A percentile compares a stretch with the other conserved stretches of the same genome.
phyloP scores from a whole-genome alignment of 2,113 vertebrate species.

The Phylloscopus whistleri region DNA sequence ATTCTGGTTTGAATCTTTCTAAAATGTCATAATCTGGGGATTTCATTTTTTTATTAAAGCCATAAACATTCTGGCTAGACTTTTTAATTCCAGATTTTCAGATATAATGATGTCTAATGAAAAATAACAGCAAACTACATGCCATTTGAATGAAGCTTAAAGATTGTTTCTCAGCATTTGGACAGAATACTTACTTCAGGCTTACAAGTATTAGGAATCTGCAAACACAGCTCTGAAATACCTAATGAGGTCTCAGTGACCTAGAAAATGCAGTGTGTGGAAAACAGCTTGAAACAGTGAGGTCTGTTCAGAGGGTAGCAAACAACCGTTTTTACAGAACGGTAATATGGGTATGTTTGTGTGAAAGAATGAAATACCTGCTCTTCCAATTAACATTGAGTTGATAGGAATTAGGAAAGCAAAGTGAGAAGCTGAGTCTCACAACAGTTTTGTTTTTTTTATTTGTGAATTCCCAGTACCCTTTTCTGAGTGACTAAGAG shows the following conservation, averaged over 20 bases:
- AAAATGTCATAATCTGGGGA: conserved; percentile 33
- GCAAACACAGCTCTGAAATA: conserved; percentile 53
- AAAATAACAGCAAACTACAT: conserved; percentile 21
- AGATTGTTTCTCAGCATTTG: conserved; percentile 22
- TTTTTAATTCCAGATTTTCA: conserved; percentile 8
- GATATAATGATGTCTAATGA: conserved; percentile 11
- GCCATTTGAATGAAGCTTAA: conserved; percentile 28
- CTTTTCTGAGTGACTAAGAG: not conserved
- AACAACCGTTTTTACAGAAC: not conserved
- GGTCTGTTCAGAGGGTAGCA: not conserved
- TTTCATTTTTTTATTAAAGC: conserved; percentile 35
- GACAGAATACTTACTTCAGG: conserved; percentile 38
- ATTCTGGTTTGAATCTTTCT: not conserved
- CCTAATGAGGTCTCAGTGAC: conserved; percentile 54
- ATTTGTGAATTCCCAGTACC: not conserved
- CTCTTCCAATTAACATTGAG: not conserved
- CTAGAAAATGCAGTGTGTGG: conserved; percentile 46
- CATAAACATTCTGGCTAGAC: not conserved
- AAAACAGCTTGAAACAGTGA: conserved; percentile 6
- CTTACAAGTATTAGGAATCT: conserved; percentile 47
- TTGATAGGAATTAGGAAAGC: not conserved
- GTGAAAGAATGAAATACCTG: not conserved
- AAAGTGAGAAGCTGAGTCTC: not conserved
- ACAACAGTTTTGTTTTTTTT: not conserved
- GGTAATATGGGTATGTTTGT: not conserved